These are phyloP conservation scores for Chionodraco myersi DNA, from an alignment of 2,113 vertebrate species.

Conservation along the genomic window DNA sequence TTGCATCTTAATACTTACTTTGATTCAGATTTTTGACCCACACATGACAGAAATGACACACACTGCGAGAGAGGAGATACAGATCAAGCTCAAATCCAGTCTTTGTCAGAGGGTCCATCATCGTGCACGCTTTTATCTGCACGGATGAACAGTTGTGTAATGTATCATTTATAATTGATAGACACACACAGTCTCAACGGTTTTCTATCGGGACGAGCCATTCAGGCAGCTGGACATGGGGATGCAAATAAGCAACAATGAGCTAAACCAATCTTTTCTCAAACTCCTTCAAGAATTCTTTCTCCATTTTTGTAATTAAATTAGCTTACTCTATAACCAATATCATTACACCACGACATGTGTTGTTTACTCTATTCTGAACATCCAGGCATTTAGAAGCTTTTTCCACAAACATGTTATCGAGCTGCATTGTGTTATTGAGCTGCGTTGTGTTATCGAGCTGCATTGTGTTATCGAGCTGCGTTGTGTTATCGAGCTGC, in stretches of 20 bases:
- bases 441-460: not conserved
- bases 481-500: not conserved
- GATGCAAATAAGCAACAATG: not conserved
- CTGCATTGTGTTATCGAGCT: not conserved
- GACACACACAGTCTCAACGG: not conserved
- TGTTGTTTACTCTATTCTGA: too few relatives aligned
- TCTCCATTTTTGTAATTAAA: not conserved
- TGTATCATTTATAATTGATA: constrained; percentile 42
- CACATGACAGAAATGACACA: constrained; percentile 13
- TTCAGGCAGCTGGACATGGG: too few relatives aligned
- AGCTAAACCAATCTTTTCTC: not conserved
- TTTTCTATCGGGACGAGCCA: not conserved
- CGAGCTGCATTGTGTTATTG: not conserved
- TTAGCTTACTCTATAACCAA: not conserved
- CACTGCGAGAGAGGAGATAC: not conserved
- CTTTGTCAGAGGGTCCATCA: constrained; percentile 3
- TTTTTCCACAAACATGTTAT: not conserved
- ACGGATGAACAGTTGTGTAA: constrained; percentile 14
- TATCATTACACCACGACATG: too few relatives aligned
- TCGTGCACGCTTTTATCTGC: not conserved
- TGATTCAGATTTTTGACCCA: constrained; percentile 20
- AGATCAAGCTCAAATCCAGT: not conserved
- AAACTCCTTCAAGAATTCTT: not conserved
- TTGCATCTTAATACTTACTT: not conserved
- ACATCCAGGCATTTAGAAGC: too few relatives aligned